Percentiles rank a stretch among this genome's conserved stretches.
These are phyloP conservation scores for Amniataba percoides DNA, from an alignment of 2,797 vertebrate species.

Conservation along the genomic window DNA sequence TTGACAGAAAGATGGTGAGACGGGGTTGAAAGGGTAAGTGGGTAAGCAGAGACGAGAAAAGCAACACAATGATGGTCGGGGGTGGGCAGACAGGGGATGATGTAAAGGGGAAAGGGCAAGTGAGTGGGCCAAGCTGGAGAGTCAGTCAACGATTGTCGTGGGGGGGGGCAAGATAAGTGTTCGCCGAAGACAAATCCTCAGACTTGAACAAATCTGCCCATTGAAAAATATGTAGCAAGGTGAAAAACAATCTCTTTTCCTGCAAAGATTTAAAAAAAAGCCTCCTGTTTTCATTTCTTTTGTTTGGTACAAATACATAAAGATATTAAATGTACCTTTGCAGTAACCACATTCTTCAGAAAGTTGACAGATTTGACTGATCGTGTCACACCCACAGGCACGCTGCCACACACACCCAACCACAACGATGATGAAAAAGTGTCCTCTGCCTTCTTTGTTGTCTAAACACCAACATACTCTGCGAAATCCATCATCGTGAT, in stretches of 20 bases:
- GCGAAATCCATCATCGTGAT: slow-evolving; percentile 54
- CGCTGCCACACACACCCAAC: slow-evolving; percentile 5
- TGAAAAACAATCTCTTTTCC: slow-evolving; percentile 32
- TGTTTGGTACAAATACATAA: slow-evolving; percentile 31
- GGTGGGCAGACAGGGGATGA: slow-evolving; percentile 27
- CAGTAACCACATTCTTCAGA: slow-evolving; percentile 30
- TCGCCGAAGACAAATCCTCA: slow-evolving; percentile 2
- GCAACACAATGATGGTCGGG: slow-evolving; percentile 30
- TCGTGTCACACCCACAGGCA: slow-evolving; percentile 33
- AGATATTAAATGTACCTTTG: slow-evolving; percentile 55
- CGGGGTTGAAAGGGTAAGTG: slow-evolving; percentile 62
- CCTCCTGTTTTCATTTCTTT: slow-evolving; percentile 22
- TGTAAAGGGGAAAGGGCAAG: slow-evolving; percentile 26
- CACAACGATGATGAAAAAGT: slow-evolving; percentile 30
- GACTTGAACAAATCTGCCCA: not conserved
- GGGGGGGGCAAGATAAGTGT: not conserved
- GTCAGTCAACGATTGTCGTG: not conserved
- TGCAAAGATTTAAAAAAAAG: not conserved
- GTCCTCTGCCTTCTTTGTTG: slow-evolving; percentile 37
- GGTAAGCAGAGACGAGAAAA: slow-evolving; percentile 35
- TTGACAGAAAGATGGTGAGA: slow-evolving; percentile 48
- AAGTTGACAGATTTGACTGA: slow-evolving; percentile 64
- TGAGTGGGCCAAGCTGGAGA: slow-evolving; percentile 8
- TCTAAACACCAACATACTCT: slow-evolving; percentile 23
- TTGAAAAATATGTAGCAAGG: slow-evolving; percentile 9